These are phyloP conservation scores for Gastrophryne carolinensis DNA, from an alignment of 2,797 vertebrate genomes.

Conservation along the genomic window DNA sequence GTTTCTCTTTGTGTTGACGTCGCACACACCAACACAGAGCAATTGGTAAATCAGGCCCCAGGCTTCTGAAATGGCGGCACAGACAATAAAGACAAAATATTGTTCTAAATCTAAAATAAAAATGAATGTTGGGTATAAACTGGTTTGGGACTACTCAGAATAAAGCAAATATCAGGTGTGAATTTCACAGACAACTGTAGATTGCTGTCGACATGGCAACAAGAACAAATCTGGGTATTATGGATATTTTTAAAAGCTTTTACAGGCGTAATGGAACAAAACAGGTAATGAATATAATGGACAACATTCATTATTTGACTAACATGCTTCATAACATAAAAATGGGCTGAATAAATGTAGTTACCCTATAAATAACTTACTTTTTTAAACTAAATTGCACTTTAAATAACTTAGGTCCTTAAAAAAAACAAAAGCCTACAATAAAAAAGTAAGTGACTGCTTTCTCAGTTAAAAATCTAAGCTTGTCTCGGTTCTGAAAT, in stretches of 20 bases:
- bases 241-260: not conserved
- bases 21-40: too few species aligned
- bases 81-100: too few species aligned
- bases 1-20: too few species aligned
- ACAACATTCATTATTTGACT: not conserved
- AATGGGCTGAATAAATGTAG: not conserved
- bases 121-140: too few species aligned
- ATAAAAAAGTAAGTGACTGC: not conserved
- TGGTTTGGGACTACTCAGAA: too few species aligned
- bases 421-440: not conserved
- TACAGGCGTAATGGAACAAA: not conserved
- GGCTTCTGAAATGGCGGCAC: too few species aligned
- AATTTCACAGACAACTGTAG: not conserved
- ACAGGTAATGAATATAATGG: not conserved
- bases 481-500: slow-evolving; percentile 6
- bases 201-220: not conserved
- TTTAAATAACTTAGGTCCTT: slow-evolving; percentile 8
- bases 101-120: too few species aligned
- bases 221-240: not conserved
- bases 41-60: too few species aligned
- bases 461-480: not conserved
- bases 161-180: too few species aligned
- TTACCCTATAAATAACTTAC: not conserved
- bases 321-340: not conserved
- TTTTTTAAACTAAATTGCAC: not conserved